These are phyloP conservation scores for Eupithecia inturbata DNA, from an alignment of 2,888 invertebrate genomes.

Conservation along the genomic window DNA sequence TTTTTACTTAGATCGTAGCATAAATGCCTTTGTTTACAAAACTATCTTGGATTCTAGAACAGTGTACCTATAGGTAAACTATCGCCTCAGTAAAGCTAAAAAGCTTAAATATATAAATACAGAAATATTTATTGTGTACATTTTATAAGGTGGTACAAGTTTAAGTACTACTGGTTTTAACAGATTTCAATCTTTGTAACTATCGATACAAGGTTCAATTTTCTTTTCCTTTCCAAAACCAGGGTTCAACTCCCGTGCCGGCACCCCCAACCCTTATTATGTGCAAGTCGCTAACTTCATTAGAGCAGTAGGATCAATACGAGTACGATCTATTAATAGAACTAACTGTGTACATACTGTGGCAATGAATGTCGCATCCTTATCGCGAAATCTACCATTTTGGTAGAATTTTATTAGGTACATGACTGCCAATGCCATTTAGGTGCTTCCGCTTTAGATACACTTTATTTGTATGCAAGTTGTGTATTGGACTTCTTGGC, in stretches of 20 bases:
- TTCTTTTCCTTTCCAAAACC: neutral
- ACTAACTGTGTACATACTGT: neutral
- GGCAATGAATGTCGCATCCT: slow-evolving; percentile 1
- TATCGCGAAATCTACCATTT: slow-evolving; percentile 5
- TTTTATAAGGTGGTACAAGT: too few relatives aligned
- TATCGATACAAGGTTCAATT: neutral
- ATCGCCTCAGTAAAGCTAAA: too few relatives aligned
- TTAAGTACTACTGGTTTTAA: too few relatives aligned
- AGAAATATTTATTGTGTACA: too few relatives aligned
- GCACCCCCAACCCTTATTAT: neutral
- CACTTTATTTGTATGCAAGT: neutral
- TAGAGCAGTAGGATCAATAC: slow-evolving; percentile 10
- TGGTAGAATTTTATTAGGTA: slow-evolving; percentile 8
- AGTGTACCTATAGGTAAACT: too few relatives aligned
- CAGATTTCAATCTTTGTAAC: neutral
- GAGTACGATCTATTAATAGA: neutral
- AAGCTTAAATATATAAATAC: too few relatives aligned
- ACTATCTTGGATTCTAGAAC: too few relatives aligned
- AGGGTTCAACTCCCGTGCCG: neutral
- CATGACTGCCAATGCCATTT: neutral
- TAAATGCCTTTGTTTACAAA: too few relatives aligned
- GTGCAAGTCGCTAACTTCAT: slow-evolving; percentile 3
- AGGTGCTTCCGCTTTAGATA: neutral
- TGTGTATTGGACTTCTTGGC: neutral
- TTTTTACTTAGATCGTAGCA: too few relatives aligned